Conservation (phyloP, 2,113 vertebrate species). For the Fukomys damarensis region DNA sequence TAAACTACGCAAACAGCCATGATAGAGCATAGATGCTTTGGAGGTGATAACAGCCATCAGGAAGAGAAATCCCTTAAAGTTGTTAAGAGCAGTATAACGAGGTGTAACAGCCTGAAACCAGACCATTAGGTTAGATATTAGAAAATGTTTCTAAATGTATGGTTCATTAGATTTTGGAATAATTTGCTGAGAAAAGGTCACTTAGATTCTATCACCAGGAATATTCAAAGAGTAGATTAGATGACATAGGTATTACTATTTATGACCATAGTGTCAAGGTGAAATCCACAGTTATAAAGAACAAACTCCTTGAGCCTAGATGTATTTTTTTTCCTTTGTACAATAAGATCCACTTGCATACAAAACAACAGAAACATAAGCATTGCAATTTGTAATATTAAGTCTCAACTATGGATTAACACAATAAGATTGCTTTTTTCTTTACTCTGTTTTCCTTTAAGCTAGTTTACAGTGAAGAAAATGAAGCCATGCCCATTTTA, state of each 20-base stretch:
- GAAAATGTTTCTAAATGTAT: slow-evolving; percentile 64
- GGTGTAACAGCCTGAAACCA: slow-evolving; percentile 51
- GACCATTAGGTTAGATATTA: slow-evolving; percentile 64
- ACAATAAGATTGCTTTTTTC: slow-evolving; percentile 10
- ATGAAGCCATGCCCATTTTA: slow-evolving; percentile 62
- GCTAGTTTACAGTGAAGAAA: slow-evolving; percentile 44
- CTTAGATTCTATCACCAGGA: slow-evolving; percentile 46
- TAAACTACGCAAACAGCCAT: background rate
- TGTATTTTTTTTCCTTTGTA: background rate
- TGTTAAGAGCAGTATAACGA: slow-evolving; percentile 58
- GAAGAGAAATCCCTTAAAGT: slow-evolving; percentile 59
- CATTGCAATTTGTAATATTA: slow-evolving; percentile 50
- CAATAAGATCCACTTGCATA: slow-evolving; percentile 43
- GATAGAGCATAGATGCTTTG: background rate
- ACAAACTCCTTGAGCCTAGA: background rate
- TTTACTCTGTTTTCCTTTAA: slow-evolving; percentile 57
- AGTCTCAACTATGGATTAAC: background rate
- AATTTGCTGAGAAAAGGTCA: slow-evolving; percentile 73
- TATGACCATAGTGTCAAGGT: slow-evolving; percentile 32
- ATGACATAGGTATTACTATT: slow-evolving; percentile 49
- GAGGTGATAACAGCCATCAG: slow-evolving; percentile 38
- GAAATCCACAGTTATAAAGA: slow-evolving; percentile 53
- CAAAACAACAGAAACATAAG: slow-evolving; percentile 63
- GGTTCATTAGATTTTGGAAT: slow-evolving; percentile 71
- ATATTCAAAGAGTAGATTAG: slow-evolving; percentile 64